Evolutionary conservation across 2,888 invertebrate species (phyloP), one percentile per base, ranked within the genome.

Genomic region (Pristionchus arcanus): DNA sequence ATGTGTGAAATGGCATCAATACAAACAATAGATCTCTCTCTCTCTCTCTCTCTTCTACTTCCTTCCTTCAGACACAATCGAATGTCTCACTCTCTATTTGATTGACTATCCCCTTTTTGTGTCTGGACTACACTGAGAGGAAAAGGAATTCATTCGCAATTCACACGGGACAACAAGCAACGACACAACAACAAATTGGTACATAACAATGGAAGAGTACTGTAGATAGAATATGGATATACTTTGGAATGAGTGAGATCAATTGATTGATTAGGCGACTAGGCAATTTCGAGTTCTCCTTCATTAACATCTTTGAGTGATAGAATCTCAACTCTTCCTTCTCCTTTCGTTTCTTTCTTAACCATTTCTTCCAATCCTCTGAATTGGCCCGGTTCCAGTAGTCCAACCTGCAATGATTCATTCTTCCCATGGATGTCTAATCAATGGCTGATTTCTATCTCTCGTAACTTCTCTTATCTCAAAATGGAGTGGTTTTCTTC

Each of bases 331-430:
- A 98, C 96, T 89, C 97, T 96, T n/a, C 98, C 98, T 92, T 96
- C 96, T 21, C 98, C 97, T 95, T 97, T 98, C 0, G 98, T 97
- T 95, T 98, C 98, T 63, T 97, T 96, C 92, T 97, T 96, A 3
- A 98, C 96, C 92, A 98, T 95, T 92, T 98, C 97, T 96, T 98
- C 98, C 53, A 99, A 96, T 93, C 97, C 97, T 94, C 98, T 97
- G 95, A 97, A 99, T 94, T 97, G 97, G 0, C 99, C 98, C 4
- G 98, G 98, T 96, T 98, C 98, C 91, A 98, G 97, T 21, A 98
- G 96, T 68, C 96, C 96, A 1, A 96, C 96, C 96, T 96, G 91
- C 53, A 68, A 85, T 86, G n/a, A 59, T 28, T 28, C 16, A 53
- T 53, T n/a, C n/a, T n/a, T n/a, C n/a, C 59, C 19, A 59, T 34